Evolutionary conservation across 2,797 vertebrate species (phyloP), one percentile per base, ranked within the genome.

Genomic region (Ctenochaetus hawaiiensis): DNA sequence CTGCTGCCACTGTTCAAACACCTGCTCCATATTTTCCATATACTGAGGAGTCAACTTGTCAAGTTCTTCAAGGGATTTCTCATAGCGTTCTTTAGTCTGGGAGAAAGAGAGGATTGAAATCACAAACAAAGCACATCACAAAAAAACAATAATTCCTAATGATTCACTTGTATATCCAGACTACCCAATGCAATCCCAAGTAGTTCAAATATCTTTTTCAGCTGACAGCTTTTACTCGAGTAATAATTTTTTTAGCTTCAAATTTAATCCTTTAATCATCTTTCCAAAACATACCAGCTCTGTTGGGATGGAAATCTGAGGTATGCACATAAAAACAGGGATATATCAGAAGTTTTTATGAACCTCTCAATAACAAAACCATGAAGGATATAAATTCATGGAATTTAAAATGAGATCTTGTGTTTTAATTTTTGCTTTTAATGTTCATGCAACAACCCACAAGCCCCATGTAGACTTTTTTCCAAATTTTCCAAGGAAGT

Each of bases 11-110:
- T 99, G 97, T 60, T 99, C 97, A 34, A 99, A 99, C 47, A 98
- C 97, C 87, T 98, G 98, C 91, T 99, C 98, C 98, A 99, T 99
- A 93, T 99, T 99, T 92, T 99, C 98, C 96, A 99, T 99, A 69
- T 99, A 99, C 85, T 98, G 98, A 41, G 98, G 98, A 0, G 97
- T 99, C 73, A 95, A 64, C 90, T 96, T 96, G 85, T 97, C 94
- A 1, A 99, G 93, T 63, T 99, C 98, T 59, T 98, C 97, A 43
- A 99, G 93, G 4, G 96, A 93, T 83, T 99, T 99, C 79, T 97
- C 96, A 16, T 99, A 99, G 56, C 97, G 97, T 75, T 99, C 98
- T 89, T 96, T 97, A 62, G 96, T 96, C 98, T 99, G 61, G 8
- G 23, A 59, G 18, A 18, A 10, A 54, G 4, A 3, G 18, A 64